Evolutionary conservation across 2,113 vertebrate genomes (phyloP).

Genomic region (Cynocephalus volans): DNA sequence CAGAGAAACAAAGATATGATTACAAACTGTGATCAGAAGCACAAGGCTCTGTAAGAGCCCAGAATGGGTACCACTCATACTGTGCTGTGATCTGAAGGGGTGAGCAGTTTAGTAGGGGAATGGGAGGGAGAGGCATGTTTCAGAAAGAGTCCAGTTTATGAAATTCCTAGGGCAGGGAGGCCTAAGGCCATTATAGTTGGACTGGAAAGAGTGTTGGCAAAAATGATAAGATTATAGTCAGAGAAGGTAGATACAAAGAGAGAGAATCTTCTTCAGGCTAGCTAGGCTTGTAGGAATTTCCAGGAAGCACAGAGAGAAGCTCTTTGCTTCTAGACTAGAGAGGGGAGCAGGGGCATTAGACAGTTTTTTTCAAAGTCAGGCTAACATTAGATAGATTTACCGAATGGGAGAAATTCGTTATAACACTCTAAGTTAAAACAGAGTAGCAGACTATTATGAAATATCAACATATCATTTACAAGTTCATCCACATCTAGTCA

Average conservation of each 20-base stretch:
- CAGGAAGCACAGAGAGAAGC: background rate
- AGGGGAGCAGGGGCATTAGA: background rate
- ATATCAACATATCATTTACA: background rate
- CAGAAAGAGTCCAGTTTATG: background rate
- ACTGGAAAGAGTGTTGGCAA: background rate
- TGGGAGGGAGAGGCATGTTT: background rate
- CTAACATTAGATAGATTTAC: background rate
- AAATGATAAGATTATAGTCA: background rate
- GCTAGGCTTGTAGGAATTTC: background rate
- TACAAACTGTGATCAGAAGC: background rate
- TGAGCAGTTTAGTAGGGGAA: background rate
- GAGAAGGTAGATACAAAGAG: background rate
- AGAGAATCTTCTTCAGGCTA: background rate
- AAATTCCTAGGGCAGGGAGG: background rate
- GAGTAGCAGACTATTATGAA: background rate
- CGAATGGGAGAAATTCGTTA: slow-evolving; percentile 1
- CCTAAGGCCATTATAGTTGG: background rate
- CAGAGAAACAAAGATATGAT: background rate
- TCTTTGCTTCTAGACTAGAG: background rate
- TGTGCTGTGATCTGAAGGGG: background rate
- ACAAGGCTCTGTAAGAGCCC: background rate
- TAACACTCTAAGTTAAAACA: background rate
- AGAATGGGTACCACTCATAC: background rate
- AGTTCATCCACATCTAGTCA: background rate
- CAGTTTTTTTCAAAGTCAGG: background rate